These are phyloP conservation scores for Acrobeloides nanus DNA, from an alignment of 2,888 invertebrate species.

Conservation along the genomic window DNA sequence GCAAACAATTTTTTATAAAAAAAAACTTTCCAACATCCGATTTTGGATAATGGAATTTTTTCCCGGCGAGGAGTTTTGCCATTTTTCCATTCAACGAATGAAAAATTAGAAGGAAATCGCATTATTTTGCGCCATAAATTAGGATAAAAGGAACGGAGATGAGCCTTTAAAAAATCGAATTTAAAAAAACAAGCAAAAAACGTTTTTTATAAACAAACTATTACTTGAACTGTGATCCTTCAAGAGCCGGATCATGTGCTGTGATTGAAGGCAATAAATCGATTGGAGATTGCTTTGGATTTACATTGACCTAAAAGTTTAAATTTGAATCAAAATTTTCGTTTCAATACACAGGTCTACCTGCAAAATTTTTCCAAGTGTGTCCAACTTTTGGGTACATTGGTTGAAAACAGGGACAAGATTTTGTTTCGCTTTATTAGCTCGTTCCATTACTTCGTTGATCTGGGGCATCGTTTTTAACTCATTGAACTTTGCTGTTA, in stretches of 20 bases:
- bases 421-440: constrained; percentile 37
- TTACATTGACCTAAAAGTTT: constrained; percentile 31
- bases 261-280: constrained; percentile 49
- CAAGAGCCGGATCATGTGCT: constrained; percentile 47
- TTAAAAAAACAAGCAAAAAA: neutral
- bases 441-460: constrained; percentile 29
- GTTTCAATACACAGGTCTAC: constrained; percentile 14
- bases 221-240: constrained; percentile 41
- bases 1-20: too few relatives aligned
- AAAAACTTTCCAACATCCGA: too few relatives aligned
- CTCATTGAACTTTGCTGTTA: constrained; percentile 32
- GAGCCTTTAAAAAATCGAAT: too few relatives aligned
- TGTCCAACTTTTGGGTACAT: constrained; percentile 42
- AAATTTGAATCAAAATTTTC: neutral
- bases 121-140: too few relatives aligned
- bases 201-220: neutral
- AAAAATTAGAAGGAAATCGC: too few relatives aligned
- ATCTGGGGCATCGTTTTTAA: constrained; percentile 30
- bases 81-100: too few relatives aligned
- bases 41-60: too few relatives aligned
- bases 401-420: constrained; percentile 33
- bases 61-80: too few relatives aligned
- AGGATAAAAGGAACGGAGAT: too few relatives aligned
- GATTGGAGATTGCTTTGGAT: constrained; percentile 49
- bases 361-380: constrained; percentile 41